A percentile compares a stretch with the other conserved stretches of the same genome.
These are phyloP conservation scores for Conops quadrifasciatus DNA, from an alignment of 2,888 invertebrate species.

Conservation along the genomic window DNA sequence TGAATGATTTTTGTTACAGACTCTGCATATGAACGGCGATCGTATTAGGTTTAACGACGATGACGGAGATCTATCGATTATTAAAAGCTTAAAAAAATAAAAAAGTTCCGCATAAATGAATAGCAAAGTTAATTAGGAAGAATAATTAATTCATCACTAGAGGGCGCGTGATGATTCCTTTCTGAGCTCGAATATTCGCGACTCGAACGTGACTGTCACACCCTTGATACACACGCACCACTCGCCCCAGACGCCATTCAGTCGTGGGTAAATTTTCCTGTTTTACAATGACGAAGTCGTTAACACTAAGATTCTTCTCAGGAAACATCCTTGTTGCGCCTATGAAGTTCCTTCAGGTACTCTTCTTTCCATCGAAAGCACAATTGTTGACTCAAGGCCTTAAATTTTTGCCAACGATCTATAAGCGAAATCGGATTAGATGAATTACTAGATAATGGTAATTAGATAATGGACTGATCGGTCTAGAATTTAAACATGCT, in stretches of 20 bases:
- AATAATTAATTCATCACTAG: not conserved
- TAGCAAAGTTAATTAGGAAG: not conserved
- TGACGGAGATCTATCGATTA: not conserved
- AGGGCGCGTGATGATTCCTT: not conserved
- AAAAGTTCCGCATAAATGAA: not conserved
- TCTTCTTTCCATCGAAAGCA: slow-evolving; percentile 34
- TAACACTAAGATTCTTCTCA: not conserved
- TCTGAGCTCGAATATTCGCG: not conserved
- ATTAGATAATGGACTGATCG: slow-evolving; percentile 11
- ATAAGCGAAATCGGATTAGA: not conserved
- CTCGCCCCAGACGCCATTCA: not conserved
- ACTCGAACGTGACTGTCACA: not conserved
- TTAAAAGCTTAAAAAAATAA: not conserved
- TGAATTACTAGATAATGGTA: not conserved
- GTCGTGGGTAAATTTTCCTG: not conserved
- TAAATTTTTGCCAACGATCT: slow-evolving; percentile 7
- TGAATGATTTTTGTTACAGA: not conserved
- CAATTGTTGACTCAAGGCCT: slow-evolving; percentile 23
- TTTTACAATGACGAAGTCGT: not conserved
- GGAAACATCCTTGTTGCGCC: slow-evolving; percentile 27
- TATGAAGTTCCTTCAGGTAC: slow-evolving; percentile 34
- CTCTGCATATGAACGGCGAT: slow-evolving; percentile 3
- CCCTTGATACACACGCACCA: not conserved
- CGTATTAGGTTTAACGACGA: not conserved
- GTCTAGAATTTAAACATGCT: slow-evolving; percentile 20